Percentiles rank a stretch among this genome's conserved stretches.
These are phyloP conservation scores for Centrocercus urophasianus DNA, from an alignment of 2,113 vertebrate genomes.

Conservation along the genomic window DNA sequence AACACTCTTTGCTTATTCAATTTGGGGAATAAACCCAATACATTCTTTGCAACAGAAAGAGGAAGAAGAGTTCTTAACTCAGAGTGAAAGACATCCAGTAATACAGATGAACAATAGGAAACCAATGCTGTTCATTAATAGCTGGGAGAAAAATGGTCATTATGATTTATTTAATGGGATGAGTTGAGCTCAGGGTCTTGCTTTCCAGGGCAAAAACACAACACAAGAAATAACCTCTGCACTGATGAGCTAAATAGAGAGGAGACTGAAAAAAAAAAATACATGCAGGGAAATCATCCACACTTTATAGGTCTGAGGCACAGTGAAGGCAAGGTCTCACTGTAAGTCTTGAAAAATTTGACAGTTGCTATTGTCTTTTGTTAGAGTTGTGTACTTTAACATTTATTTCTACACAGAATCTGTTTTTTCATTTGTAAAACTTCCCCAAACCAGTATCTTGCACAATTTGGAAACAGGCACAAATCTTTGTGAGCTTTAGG, in stretches of 20 bases:
- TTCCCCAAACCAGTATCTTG: rapidly evolving
- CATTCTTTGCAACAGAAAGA: neutral
- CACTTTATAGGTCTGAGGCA: neutral
- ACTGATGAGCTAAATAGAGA: neutral
- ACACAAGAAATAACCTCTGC: neutral
- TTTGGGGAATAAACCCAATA: neutral
- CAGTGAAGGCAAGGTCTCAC: neutral
- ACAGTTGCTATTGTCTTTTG: neutral
- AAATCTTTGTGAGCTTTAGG: neutral
- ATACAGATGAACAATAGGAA: neutral
- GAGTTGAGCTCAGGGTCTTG: neutral
- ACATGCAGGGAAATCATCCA: neutral
- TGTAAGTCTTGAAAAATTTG: neutral
- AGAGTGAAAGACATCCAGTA: neutral
- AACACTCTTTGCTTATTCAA: neutral
- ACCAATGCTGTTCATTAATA: neutral
- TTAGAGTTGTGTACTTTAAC: neutral
- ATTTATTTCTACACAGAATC: neutral
- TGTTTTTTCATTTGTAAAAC: neutral
- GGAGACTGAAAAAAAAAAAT: neutral
- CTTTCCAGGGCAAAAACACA: neutral
- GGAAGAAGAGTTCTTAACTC: neutral
- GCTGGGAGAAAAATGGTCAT: neutral
- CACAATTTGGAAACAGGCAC: neutral
- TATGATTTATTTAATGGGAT: neutral